phyloP scores from a whole-genome alignment of 2,888 invertebrate species.

The Synanthedon vespiformis region DNA sequence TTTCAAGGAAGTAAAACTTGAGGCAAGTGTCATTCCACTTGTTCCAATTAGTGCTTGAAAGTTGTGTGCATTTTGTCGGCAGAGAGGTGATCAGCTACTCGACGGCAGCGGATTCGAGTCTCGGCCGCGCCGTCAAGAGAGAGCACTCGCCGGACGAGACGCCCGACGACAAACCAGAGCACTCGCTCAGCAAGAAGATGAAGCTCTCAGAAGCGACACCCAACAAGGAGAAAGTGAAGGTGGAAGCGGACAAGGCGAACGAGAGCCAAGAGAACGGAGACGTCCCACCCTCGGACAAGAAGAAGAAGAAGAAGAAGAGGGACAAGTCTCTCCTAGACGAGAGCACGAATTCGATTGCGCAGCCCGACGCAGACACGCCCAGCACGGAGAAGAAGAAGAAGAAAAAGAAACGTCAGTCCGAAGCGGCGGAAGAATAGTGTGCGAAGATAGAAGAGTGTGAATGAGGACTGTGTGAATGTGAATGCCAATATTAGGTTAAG shows the following conservation, averaged over 20 bases:
- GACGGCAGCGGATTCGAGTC: slow-evolving; percentile 83
- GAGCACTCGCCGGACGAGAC: slow-evolving; percentile 63
- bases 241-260: not conserved
- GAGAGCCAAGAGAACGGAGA: not conserved
- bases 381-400: slow-evolving; percentile 62
- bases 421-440: slow-evolving; percentile 32
- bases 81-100: slow-evolving; percentile 88
- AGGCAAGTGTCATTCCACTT: not conserved
- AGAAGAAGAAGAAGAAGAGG: slow-evolving; percentile 35
- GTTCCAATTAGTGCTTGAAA: not conserved
- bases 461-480: no score
- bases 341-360: slow-evolving; percentile 3
- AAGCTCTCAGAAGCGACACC: not conserved
- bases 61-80: slow-evolving; percentile 3
- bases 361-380: slow-evolving; percentile 18
- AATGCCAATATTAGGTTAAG: not conserved
- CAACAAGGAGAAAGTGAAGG: not conserved
- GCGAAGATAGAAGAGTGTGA: no score
- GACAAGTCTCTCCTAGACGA: slow-evolving; percentile 13
- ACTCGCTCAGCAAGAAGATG: not conserved
- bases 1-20: no score
- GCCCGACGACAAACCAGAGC: not conserved
- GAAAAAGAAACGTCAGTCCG: slow-evolving; percentile 48
- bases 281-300: slow-evolving; percentile 2
- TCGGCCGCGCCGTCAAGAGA: slow-evolving; percentile 73